phyloP scores from a whole-genome alignment of 1,140 invertebrate genomes.

The Phymastichus coffea region DNA sequence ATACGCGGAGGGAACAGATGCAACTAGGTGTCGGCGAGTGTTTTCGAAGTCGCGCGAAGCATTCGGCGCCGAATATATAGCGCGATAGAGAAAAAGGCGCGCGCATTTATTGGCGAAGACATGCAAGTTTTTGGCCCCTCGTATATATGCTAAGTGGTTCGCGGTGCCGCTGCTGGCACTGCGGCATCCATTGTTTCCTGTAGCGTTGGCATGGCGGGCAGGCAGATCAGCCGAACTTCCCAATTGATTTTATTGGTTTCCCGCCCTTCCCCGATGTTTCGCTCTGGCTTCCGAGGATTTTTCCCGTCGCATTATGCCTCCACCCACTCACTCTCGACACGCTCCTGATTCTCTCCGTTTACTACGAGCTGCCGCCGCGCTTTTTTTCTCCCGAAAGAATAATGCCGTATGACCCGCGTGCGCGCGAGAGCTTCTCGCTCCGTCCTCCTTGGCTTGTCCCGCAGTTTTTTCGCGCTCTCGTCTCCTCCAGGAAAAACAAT shows the following conservation, averaged over 20 bases:
- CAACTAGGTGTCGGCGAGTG: too few relatives aligned
- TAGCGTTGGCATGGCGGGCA: too few relatives aligned
- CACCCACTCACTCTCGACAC: not conserved
- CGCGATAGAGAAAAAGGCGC: not conserved
- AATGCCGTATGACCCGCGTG: not conserved
- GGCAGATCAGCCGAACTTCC: constrained; percentile 32
- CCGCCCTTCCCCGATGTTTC: constrained; percentile 27
- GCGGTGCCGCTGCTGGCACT: constrained; percentile 1
- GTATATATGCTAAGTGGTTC: constrained; percentile 47
- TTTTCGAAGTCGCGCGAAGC: not conserved
- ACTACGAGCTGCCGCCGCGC: not conserved
- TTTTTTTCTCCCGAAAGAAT: not conserved
- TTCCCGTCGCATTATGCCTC: constrained; percentile 25
- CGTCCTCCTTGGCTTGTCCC: too few relatives aligned
- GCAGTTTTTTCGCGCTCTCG: too few relatives aligned
- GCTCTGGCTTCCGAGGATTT: constrained; percentile 34
- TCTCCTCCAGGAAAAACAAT: too few relatives aligned
- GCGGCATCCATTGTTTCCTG: constrained; percentile 36
- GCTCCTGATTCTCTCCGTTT: not conserved
- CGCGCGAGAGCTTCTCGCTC: too few relatives aligned
- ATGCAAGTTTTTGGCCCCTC: constrained; percentile 41
- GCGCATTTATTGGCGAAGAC: not conserved
- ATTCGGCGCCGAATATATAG: not conserved
- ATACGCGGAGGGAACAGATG: too few relatives aligned
- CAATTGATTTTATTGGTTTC: constrained; percentile 43